Conservation (phyloP, 2,888 invertebrate species). For the Tanytarsus gracilentus region DNA sequence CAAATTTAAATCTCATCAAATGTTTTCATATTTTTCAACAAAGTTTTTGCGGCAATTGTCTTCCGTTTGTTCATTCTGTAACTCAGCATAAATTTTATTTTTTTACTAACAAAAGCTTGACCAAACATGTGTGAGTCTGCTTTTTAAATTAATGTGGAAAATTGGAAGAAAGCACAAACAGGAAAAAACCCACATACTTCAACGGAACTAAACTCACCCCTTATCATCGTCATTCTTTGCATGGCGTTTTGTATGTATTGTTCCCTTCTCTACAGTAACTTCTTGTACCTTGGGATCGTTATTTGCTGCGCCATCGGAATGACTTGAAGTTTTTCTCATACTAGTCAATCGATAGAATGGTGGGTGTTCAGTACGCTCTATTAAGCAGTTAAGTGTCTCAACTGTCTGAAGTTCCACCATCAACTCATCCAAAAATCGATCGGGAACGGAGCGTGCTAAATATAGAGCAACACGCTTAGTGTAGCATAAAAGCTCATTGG, state of each 20-base stretch:
- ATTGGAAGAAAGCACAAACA: not conserved
- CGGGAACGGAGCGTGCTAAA: slow-evolving; percentile 83
- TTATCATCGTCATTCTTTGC: slow-evolving; percentile 82
- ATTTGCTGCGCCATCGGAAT: slow-evolving; percentile 53
- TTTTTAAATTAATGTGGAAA: not conserved
- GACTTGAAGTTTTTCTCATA: slow-evolving; percentile 82
- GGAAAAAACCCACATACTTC: not conserved
- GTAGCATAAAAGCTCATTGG: slow-evolving; percentile 81
- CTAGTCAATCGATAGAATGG: slow-evolving; percentile 94
- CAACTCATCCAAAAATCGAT: slow-evolving; percentile 89
- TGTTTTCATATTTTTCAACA: no score
- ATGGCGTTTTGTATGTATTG: slow-evolving; percentile 92
- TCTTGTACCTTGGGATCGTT: slow-evolving; percentile 44
- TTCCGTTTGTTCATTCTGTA: no score
- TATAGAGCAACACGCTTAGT: slow-evolving; percentile 92
- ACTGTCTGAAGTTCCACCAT: slow-evolving; percentile 96
- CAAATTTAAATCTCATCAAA: no score
- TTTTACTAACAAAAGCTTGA: no score
- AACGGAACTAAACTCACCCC: slow-evolving; percentile 46
- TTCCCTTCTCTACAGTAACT: slow-evolving; percentile 75
- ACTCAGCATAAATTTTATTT: no score
- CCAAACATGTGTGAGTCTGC: no score
- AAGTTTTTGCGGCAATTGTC: no score
- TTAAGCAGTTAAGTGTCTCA: slow-evolving; percentile 89
- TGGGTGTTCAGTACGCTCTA: slow-evolving; percentile 95